Base-by-base conservation (phyloP, 2,113 vertebrate species). In the Mastomys coucha region DNA sequence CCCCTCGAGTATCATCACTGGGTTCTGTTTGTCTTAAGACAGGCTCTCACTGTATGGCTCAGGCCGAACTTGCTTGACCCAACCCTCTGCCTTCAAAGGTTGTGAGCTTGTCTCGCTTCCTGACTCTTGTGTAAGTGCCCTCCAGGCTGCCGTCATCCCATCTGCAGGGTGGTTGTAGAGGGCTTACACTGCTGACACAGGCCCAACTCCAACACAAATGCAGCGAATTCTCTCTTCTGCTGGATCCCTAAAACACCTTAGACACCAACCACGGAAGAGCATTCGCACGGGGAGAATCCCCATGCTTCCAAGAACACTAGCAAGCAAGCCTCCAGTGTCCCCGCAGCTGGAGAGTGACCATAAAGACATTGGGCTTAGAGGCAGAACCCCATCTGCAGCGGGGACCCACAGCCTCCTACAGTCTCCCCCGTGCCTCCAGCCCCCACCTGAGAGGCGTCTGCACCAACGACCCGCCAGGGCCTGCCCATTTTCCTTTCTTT, bases 401-500 rank as follows among this genome's bases (percentile, higher is more conserved):
- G 65, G 80, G 76, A 75, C 94, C 93, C 19, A 13, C 45, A 45
- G 80, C 56, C 85, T 98, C 91, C 84, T 0, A 0, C 9, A 36
- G 78, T 95, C 97, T 26, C 95, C 73, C 33, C 51, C 1, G 93
- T 13, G 3, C 97, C 88, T 97, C n/a, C 96, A 89, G 94, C 96
- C 97, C 77, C 93, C 87, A 85, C 85, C 16, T 63, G 33, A 85
- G 94, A 97, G 49, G 87, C 65, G 26, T 84, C 93, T 0, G 82
- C 96, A 87, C 81, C 95, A 95, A 13, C 96, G 65, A 87, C 98
- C 92, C 97, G 5, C 98, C 98, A 94, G 96, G 92, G 96, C 97
- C 42, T 97, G 86, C 97, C 98, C 97, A 93, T 98, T 98, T 98
- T 97, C 98, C 97, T 98, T 98, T 97, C 97, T 98, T 98, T 98